Evolutionary conservation across 2,888 invertebrate genomes (phyloP).

Genomic region (Branchinecta sandiegonensis): DNA sequence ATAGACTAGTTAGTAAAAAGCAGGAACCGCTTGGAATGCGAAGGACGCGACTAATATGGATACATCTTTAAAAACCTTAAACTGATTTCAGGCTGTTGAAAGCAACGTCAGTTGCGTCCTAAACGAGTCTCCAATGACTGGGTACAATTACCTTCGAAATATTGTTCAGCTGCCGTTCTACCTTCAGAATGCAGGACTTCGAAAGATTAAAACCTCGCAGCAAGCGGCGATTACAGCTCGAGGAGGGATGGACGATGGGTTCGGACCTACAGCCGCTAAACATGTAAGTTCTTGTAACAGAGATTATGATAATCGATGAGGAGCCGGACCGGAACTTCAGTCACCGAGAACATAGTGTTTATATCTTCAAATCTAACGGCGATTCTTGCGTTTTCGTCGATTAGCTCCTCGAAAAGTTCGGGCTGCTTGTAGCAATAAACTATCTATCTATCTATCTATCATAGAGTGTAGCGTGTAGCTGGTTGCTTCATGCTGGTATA

Average conservation of each 20-base stretch:
- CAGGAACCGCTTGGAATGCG: too few species aligned
- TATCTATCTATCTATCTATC: too few species aligned
- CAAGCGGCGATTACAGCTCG: constrained; percentile 51
- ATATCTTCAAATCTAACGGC: too few species aligned
- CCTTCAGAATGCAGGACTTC: constrained; percentile 85
- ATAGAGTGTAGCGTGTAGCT: too few species aligned
- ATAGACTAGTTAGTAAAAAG: too few species aligned
- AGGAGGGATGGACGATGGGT: constrained; percentile 25
- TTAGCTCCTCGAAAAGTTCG: too few species aligned
- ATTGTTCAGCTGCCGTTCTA: constrained; percentile 97
- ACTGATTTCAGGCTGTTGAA: constrained; percentile 56
- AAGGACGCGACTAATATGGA: constrained; percentile 8
- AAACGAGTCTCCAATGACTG: constrained; percentile 81
- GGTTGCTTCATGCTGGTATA: too few species aligned
- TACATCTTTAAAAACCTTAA: constrained; percentile 25
- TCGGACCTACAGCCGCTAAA: background rate
- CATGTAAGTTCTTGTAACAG: background rate
- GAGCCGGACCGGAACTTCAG: too few species aligned
- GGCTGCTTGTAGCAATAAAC: too few species aligned
- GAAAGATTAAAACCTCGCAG: constrained; percentile 73
- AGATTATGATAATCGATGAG: too few species aligned
- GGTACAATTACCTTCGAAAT: constrained; percentile 83
- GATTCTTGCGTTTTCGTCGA: too few species aligned
- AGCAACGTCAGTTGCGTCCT: constrained; percentile 71
- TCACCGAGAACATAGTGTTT: too few species aligned